Evolutionary conservation across 1,140 invertebrate species (phyloP).

Genomic region (Platorchestia sp.): DNA sequence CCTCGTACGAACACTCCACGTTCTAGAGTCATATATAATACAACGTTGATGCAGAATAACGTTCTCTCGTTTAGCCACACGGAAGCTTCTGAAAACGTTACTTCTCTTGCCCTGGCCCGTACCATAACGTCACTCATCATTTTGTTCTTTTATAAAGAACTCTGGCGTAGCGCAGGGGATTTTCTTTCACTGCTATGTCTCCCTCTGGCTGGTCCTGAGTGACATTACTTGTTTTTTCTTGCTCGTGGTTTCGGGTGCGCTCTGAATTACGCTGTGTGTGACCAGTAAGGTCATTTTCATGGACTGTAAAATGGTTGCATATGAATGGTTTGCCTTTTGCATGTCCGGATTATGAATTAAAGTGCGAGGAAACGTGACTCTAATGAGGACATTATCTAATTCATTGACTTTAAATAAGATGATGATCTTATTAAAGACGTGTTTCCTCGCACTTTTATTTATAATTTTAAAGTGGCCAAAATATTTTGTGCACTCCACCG

Average conservation of each 20-base stretch:
- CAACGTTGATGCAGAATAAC: not conserved
- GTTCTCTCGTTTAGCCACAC: not conserved
- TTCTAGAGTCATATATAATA: not conserved
- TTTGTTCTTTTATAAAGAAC: not conserved
- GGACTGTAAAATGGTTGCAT: not conserved
- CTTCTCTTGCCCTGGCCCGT: not conserved
- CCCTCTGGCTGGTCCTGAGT: not conserved
- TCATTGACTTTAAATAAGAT: too few relatives aligned
- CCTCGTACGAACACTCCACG: too few relatives aligned
- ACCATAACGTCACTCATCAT: not conserved
- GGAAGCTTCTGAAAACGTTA: not conserved
- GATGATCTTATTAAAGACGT: too few relatives aligned
- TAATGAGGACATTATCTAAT: too few relatives aligned
- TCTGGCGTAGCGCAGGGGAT: not conserved
- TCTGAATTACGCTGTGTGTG: not conserved
- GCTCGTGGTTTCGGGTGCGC: not conserved
- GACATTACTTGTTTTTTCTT: not conserved
- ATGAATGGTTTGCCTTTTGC: too few relatives aligned
- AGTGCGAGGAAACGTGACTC: too few relatives aligned
- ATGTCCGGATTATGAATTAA: too few relatives aligned
- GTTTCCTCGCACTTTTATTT: too few relatives aligned
- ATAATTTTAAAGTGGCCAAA: too few relatives aligned
- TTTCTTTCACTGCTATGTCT: not conserved
- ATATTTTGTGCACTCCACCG: too few relatives aligned
- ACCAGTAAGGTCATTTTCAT: not conserved